Percentiles rank a stretch among this genome's conserved stretches.
phyloP scores from a whole-genome alignment of 2,888 invertebrate genomes.

The Patella pellucida region DNA sequence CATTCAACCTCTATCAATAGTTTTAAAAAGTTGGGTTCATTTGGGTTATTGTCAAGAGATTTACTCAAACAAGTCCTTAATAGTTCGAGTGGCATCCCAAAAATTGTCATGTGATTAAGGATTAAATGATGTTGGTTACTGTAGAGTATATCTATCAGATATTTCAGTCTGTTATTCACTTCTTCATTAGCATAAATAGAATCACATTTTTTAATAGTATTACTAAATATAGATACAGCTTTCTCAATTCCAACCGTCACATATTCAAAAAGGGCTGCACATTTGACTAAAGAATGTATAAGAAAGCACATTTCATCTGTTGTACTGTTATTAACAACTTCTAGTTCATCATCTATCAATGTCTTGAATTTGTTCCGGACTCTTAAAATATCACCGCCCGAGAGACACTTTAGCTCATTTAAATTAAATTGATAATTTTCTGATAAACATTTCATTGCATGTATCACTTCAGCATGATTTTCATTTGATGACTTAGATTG shows the following conservation, averaged over 20 bases:
- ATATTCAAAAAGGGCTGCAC: conserved; percentile 63
- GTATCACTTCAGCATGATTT: conserved; percentile 29
- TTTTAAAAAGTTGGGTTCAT: conserved; percentile 49
- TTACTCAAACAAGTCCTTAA: conserved; percentile 49
- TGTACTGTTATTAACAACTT: conserved; percentile 6
- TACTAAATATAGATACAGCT: conserved; percentile 31
- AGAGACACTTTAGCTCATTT: conserved; percentile 26
- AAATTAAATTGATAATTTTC: conserved; percentile 35
- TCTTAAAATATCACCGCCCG: conserved; percentile 37
- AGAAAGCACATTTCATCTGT: not conserved
- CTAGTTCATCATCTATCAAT: conserved; percentile 25
- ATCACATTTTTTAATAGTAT: conserved; percentile 12
- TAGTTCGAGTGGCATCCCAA: conserved; percentile 43
- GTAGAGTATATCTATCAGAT: conserved; percentile 33
- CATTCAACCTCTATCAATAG: conserved; percentile 59
- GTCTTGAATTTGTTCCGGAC: conserved; percentile 34
- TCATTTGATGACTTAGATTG: conserved; percentile 17
- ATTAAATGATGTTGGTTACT: conserved; percentile 43
- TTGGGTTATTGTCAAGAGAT: conserved; percentile 55
- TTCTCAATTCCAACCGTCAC: conserved; percentile 51
- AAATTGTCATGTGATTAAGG: conserved; percentile 50
- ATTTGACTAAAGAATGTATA: conserved; percentile 43
- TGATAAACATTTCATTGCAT: conserved; percentile 35
- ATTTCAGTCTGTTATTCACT: conserved; percentile 7
- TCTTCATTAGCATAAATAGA: conserved; percentile 11